Conservation (phyloP, 2,888 invertebrate species). For the Kryphioiulus occultus region DNA sequence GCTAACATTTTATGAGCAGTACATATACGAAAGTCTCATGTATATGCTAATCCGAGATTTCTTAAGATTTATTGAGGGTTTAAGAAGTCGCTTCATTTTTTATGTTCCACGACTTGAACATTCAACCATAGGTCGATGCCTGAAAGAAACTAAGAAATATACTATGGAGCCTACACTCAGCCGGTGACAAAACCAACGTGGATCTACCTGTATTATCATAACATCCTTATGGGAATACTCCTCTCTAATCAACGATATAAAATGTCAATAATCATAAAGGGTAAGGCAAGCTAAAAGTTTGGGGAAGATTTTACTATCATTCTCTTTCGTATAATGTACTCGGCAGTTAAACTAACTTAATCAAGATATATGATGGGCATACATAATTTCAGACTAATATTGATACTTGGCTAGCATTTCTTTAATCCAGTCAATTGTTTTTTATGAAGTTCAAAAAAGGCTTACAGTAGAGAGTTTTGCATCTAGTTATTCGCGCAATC, state of each 20-base stretch:
- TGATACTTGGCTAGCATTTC: not conserved
- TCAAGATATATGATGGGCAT: not conserved
- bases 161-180: not conserved
- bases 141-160: not conserved
- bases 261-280: not conserved
- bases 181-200: not conserved
- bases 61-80: not conserved
- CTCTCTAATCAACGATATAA: not conserved
- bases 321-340: not conserved
- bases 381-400: conserved; percentile 14
- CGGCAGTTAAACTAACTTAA: not conserved
- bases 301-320: not conserved
- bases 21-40: not conserved
- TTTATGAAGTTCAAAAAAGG: not conserved
- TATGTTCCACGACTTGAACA: not conserved
- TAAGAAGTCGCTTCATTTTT: not conserved
- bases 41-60: not conserved
- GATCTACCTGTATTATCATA: not conserved
- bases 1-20: not conserved
- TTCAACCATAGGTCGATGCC: not conserved
- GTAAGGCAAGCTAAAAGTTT: not conserved
- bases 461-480: not conserved
- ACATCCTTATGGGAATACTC: not conserved
- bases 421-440: not conserved
- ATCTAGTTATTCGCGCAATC: not conserved